A percentile compares a stretch with the other conserved stretches of the same genome.
Evolutionary conservation across 2,888 invertebrate genomes (phyloP).

Genomic region (Drosophila fungiperda): DNA sequence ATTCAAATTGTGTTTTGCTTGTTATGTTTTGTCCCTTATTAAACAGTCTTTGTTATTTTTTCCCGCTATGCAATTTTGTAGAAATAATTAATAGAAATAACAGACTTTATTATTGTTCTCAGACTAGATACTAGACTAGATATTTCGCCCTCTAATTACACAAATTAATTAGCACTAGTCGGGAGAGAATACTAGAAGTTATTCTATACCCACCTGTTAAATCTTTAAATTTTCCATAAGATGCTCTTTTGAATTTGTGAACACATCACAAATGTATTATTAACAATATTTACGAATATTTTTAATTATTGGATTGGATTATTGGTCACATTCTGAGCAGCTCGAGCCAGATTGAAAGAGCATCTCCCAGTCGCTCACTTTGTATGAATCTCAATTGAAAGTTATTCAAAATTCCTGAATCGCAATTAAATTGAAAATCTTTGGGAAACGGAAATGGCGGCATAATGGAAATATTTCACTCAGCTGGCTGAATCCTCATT

Average conservation of each 20-base stretch:
- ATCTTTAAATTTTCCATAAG: not conserved
- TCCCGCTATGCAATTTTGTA: not conserved
- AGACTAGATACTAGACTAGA: too few relatives aligned
- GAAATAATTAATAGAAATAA: not conserved
- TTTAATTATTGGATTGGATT: not conserved
- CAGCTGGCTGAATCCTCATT: conserved; percentile 28
- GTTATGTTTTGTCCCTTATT: not conserved
- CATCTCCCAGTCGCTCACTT: not conserved
- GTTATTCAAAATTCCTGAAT: conserved; percentile 40
- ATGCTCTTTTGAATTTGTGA: not conserved
- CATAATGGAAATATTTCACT: conserved; percentile 26
- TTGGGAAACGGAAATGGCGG: conserved; percentile 39
- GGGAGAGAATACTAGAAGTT: not conserved
- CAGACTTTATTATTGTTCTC: not conserved
- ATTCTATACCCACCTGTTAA: not conserved
- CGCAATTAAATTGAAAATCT: conserved; percentile 44
- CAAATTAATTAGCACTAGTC: not conserved
- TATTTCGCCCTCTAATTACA: not conserved
- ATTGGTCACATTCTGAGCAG: not conserved
- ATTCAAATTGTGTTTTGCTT: not conserved
- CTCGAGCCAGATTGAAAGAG: not conserved
- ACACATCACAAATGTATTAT: not conserved
- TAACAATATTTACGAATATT: not conserved
- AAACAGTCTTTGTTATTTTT: not conserved
- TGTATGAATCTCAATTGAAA: conserved; percentile 5